Evolutionary conservation across 2,888 invertebrate species (phyloP).

Genomic region (Parasteatoda lunata): DNA sequence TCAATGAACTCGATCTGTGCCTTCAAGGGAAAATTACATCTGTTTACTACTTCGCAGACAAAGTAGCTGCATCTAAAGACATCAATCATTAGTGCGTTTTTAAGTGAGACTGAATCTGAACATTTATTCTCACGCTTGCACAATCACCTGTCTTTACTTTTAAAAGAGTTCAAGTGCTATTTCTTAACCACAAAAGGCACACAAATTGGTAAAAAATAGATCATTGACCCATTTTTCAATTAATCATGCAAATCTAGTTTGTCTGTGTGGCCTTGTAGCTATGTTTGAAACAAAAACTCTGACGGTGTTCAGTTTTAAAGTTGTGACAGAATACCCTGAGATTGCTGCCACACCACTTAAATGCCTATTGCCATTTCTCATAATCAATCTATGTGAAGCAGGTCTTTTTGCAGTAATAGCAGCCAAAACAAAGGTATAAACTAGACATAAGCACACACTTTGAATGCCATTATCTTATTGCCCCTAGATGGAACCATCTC

Average conservation of each 20-base stretch:
- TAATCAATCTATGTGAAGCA: not conserved
- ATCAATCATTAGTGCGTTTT: not conserved
- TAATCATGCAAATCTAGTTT: constrained; percentile 23
- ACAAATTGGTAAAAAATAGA: constrained; percentile 17
- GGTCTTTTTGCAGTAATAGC: constrained; percentile 12
- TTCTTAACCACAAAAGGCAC: constrained; percentile 33
- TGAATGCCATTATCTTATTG: not conserved
- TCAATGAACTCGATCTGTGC: constrained; percentile 26
- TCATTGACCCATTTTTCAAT: constrained; percentile 30
- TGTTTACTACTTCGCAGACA: constrained; percentile 20
- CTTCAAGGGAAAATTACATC: constrained; percentile 18
- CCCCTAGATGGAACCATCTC: not conserved
- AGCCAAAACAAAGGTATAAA: not conserved
- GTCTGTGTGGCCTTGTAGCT: constrained; percentile 19
- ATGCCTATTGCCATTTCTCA: constrained; percentile 1
- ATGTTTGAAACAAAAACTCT: constrained; percentile 17
- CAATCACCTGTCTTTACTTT: constrained; percentile 49
- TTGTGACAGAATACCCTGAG: constrained; percentile 8
- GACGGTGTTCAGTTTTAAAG: not conserved
- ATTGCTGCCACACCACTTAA: not conserved
- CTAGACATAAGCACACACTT: not conserved
- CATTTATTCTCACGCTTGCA: constrained; percentile 43
- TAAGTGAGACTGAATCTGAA: not conserved
- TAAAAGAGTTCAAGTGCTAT: constrained; percentile 19
- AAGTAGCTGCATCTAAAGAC: constrained; percentile 31